Evolutionary conservation across 2,797 vertebrate species (phyloP).

Genomic region (Ibycter americanus): DNA sequence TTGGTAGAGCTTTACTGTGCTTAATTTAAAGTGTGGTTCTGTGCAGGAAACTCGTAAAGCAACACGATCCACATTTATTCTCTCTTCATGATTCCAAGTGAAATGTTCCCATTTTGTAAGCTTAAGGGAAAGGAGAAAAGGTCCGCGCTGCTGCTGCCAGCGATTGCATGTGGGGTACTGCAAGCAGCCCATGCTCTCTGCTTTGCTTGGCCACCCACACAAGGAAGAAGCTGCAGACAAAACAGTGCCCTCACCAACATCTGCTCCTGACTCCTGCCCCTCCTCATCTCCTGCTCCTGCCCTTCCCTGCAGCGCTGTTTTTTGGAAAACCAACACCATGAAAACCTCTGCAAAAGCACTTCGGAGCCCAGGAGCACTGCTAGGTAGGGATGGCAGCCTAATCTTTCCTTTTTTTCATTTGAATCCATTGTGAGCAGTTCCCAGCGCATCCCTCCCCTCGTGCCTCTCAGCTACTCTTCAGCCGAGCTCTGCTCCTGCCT

Average conservation of each 20-base stretch:
- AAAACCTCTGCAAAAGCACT: neutral
- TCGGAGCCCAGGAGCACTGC: neutral
- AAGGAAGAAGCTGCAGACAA: neutral
- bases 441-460: fast-evolving
- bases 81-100: neutral
- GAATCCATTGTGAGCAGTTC: neutral
- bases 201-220: neutral
- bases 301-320: neutral
- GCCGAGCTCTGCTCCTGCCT: conserved; percentile 4
- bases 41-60: neutral
- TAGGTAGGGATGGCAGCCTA: neutral
- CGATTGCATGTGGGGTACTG: fast-evolving
- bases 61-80: neutral
- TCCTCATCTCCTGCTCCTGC: neutral
- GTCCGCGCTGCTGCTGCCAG: neutral
- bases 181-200: fast-evolving
- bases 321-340: neutral
- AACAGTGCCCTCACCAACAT: neutral
- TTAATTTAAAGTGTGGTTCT: conserved; percentile 9
- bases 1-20: neutral
- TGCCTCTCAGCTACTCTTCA: neutral
- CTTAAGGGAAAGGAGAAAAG: neutral
- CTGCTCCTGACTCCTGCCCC: neutral
- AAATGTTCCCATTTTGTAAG: neutral
- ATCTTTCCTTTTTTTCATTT: neutral